Conservation (phyloP, 2,113 vertebrate genomes). For the Orcinus orca region DNA sequence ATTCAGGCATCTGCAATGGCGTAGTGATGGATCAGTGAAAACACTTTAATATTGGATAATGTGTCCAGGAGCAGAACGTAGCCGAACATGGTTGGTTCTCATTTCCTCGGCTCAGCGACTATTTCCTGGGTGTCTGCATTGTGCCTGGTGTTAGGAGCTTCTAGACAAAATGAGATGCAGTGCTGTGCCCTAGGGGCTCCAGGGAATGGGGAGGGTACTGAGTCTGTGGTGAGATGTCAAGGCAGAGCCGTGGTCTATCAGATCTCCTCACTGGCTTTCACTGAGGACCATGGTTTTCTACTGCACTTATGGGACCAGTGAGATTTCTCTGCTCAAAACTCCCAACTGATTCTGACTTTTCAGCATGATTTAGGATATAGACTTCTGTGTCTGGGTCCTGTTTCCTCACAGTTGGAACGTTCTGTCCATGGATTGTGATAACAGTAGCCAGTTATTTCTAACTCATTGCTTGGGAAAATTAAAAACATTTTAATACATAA, state of each 20-base stretch:
- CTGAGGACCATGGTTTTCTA: not conserved
- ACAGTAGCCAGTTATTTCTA: conserved; percentile 40
- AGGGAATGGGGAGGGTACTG: not conserved
- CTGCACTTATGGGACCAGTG: not conserved
- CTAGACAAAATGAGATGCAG: not conserved
- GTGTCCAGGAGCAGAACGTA: not conserved
- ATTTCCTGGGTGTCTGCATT: not conserved
- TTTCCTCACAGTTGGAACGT: conserved; percentile 11
- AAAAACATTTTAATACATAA: not conserved
- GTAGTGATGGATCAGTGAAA: not conserved
- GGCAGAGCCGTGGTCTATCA: not conserved
- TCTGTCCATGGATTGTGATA: not conserved
- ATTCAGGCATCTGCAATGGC: conserved; percentile 21
- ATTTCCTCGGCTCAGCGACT: not conserved
- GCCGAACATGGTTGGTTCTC: not conserved
- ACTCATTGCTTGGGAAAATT: conserved; percentile 29
- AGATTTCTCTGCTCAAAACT: not conserved
- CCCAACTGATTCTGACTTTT: not conserved
- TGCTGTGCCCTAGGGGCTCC: not conserved
- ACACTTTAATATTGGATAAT: not conserved
- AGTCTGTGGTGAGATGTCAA: not conserved
- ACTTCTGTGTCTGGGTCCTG: not conserved
- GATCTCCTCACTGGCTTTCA: not conserved
- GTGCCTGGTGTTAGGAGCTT: not conserved
- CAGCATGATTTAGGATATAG: not conserved